Evolutionary conservation across 2,113 vertebrate species (phyloP).

Genomic region (Meles meles): DNA sequence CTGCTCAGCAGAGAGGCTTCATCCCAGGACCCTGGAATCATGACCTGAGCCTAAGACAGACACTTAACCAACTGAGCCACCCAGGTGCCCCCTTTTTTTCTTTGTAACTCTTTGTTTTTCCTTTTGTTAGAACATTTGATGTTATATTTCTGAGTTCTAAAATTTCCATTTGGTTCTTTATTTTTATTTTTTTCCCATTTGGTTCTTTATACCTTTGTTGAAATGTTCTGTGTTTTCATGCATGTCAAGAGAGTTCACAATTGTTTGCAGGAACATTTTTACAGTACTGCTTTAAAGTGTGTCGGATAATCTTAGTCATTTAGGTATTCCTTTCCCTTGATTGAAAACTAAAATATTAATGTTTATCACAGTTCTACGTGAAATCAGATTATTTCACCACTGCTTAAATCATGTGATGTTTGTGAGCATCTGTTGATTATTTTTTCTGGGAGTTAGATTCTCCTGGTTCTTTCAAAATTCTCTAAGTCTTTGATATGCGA

Average conservation of each 20-base stretch:
- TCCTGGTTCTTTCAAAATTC: not conserved
- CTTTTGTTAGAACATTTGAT: not conserved
- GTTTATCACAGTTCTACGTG: not conserved
- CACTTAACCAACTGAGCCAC: not conserved
- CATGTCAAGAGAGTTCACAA: not conserved
- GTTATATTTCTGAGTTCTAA: not conserved
- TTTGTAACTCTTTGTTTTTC: not conserved
- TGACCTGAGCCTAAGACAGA: not conserved
- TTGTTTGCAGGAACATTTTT: not conserved
- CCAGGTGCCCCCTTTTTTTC: not conserved
- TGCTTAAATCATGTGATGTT: constrained; percentile 25
- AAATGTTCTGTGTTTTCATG: not conserved
- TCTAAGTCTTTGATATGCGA: not conserved
- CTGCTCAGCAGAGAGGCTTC: no score
- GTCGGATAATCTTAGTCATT: not conserved
- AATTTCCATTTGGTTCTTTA: not conserved
- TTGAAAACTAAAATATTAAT: constrained; percentile 10
- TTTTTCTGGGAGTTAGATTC: not conserved
- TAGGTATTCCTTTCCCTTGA: not conserved
- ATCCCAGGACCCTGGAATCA: no score
- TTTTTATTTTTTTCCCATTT: not conserved
- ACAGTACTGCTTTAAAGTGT: not conserved
- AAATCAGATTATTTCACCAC: not conserved
- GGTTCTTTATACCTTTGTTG: not conserved
- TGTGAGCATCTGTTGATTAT: not conserved